phyloP scores from a whole-genome alignment of 2,888 invertebrate genomes.

The Dione vanillae region DNA sequence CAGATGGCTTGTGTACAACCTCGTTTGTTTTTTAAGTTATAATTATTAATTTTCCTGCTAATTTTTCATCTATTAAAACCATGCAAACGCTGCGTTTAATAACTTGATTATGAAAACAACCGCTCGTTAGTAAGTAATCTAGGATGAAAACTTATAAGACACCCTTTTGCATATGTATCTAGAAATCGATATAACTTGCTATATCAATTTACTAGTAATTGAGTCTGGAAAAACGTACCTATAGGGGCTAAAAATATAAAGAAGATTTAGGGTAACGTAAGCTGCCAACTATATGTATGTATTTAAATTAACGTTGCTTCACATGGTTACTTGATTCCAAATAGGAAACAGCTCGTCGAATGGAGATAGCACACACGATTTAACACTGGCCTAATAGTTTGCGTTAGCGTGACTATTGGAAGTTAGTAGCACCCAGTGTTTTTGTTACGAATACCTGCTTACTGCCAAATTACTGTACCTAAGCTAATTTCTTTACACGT shows the following conservation, averaged over 20 bases:
- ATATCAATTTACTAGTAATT: neutral
- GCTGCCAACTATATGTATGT: conserved; percentile 22
- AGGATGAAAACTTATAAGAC: conserved; percentile 24
- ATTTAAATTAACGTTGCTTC: conserved; percentile 30
- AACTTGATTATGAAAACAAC: conserved; percentile 39
- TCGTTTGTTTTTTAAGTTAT: conserved; percentile 36
- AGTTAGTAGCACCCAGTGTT: conserved; percentile 61
- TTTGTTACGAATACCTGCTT: conserved; percentile 67
- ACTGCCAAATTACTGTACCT: conserved; percentile 60
- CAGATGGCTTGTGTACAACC: conserved; percentile 31
- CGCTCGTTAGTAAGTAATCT: conserved; percentile 30
- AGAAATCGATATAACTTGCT: neutral
- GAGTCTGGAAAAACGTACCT: neutral
- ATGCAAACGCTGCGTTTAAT: conserved; percentile 39
- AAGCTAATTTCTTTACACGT: conserved; percentile 52
- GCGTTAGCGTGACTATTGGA: conserved; percentile 71
- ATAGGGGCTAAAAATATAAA: no score
- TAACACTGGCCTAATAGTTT: conserved; percentile 64
- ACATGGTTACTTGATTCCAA: conserved; percentile 30
- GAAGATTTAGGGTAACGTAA: conserved; percentile 17
- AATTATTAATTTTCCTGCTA: conserved; percentile 40
- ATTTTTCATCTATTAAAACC: conserved; percentile 43
- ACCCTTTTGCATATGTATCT: neutral
- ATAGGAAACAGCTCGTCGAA: conserved; percentile 48
- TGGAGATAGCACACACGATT: conserved; percentile 76